Percentiles rank a stretch among this genome's conserved stretches.
Evolutionary conservation across 2,113 vertebrate species (phyloP).

Genomic region (Caranx melampygus): DNA sequence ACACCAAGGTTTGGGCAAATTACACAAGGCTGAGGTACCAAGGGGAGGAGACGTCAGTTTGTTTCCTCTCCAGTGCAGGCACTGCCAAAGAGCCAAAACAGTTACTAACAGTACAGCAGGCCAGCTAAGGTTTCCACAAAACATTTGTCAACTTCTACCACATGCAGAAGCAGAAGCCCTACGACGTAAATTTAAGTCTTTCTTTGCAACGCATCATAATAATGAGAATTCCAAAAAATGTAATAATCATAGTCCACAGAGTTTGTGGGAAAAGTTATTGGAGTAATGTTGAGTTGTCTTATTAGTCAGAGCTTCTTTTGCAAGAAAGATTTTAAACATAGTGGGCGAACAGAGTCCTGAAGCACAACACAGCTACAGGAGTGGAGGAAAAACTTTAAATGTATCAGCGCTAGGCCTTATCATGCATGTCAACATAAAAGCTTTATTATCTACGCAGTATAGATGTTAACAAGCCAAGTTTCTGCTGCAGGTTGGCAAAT

Average conservation of each 20-base stretch:
- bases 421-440: slow-evolving; percentile 36
- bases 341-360: slow-evolving; percentile 8
- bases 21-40: slow-evolving; percentile 73
- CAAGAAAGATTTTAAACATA: slow-evolving; percentile 15
- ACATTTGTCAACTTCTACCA: neutral
- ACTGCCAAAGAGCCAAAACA: slow-evolving; percentile 38
- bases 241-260: neutral
- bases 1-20: slow-evolving; percentile 84
- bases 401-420: neutral
- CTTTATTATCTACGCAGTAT: slow-evolving; percentile 22
- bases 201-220: neutral
- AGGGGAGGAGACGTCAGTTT: slow-evolving; percentile 77
- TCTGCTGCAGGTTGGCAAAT: neutral
- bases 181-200: neutral
- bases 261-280: neutral
- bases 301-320: slow-evolving; percentile 26
- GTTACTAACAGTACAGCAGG: slow-evolving; percentile 28
- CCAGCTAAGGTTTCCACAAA: neutral
- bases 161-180: neutral
- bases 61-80: slow-evolving; percentile 45
- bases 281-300: neutral
- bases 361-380: slow-evolving; percentile 25
- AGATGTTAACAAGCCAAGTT: neutral
- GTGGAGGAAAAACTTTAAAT: slow-evolving; percentile 32
- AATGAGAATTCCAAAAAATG: neutral